phyloP scores from a whole-genome alignment of 2,888 invertebrate species.

The Orthosia gothica region DNA sequence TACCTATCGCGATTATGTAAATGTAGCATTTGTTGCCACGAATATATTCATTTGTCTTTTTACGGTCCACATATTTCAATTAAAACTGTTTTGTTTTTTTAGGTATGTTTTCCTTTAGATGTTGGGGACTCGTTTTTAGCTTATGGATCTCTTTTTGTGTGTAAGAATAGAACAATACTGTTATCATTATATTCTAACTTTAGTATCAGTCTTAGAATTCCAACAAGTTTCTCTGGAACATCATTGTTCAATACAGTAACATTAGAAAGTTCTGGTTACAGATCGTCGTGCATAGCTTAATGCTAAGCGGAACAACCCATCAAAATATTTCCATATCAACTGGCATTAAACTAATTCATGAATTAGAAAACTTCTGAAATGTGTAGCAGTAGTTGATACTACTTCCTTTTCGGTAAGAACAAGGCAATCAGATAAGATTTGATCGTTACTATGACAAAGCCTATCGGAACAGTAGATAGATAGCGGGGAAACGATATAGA shows the following conservation, averaged over 20 bases:
- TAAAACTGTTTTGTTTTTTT: constrained; percentile 31
- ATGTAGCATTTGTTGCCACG: constrained; percentile 49
- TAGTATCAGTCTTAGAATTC: neutral
- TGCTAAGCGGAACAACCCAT: neutral
- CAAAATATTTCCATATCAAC: neutral
- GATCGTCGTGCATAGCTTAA: neutral
- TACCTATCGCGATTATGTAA: constrained; percentile 60
- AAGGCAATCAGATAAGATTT: constrained; percentile 47
- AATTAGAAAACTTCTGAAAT: neutral
- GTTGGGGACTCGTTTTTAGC: neutral
- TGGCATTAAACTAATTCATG: too few species aligned
- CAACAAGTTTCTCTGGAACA: too few species aligned
- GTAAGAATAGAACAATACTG: too few species aligned
- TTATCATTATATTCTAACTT: neutral
- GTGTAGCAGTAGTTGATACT: neutral
- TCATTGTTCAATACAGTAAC: neutral
- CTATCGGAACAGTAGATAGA: constrained; percentile 29
- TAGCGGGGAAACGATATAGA: constrained; percentile 6
- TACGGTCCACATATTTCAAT: constrained; percentile 53
- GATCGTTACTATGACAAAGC: constrained; percentile 5
- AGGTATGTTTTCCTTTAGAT: constrained; percentile 9
- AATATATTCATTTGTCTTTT: constrained; percentile 62
- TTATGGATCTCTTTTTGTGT: neutral
- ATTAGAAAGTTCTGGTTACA: neutral
- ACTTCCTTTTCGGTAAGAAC: constrained; percentile 31